These are phyloP conservation scores for Scaptomyza pallida DNA, from an alignment of 1,140 invertebrate genomes.

Conservation along the genomic window DNA sequence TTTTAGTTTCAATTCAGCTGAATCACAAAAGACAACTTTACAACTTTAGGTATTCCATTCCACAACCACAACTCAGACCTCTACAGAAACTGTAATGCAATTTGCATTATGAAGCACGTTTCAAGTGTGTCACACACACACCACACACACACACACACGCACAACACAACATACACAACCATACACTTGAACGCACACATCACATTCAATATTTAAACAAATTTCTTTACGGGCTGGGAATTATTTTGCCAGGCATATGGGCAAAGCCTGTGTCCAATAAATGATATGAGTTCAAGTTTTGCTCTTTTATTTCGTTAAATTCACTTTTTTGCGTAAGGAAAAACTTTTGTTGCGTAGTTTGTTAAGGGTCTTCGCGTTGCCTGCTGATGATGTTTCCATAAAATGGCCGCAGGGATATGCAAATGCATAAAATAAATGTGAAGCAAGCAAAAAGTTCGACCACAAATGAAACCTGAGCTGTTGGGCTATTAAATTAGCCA, in stretches of 20 bases:
- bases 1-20: background rate
- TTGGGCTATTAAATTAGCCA: slow-evolving; percentile 41
- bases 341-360: background rate
- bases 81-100: background rate
- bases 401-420: slow-evolving; percentile 66
- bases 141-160: background rate
- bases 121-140: slow-evolving; percentile 15
- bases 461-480: slow-evolving; percentile 52
- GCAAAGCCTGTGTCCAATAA: slow-evolving; percentile 14
- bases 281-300: slow-evolving; percentile 17
- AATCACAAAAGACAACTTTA: slow-evolving; percentile 3
- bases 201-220: slow-evolving; percentile 38
- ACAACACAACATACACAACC: background rate
- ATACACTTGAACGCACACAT: background rate
- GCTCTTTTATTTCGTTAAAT: slow-evolving; percentile 7
- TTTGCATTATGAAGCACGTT: slow-evolving; percentile 20
- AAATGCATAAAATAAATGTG: slow-evolving; percentile 45
- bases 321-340: slow-evolving; percentile 18
- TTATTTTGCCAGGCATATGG: background rate
- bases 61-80: background rate
- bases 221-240: background rate
- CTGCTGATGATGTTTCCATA: slow-evolving; percentile 67
- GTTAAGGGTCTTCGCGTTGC: slow-evolving; percentile 15
- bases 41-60: background rate
- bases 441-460: slow-evolving; percentile 27